Evolutionary conservation across 2,888 invertebrate species (phyloP), one percentile per base, ranked within the genome.

Genomic region (Brachyptera putata): DNA sequence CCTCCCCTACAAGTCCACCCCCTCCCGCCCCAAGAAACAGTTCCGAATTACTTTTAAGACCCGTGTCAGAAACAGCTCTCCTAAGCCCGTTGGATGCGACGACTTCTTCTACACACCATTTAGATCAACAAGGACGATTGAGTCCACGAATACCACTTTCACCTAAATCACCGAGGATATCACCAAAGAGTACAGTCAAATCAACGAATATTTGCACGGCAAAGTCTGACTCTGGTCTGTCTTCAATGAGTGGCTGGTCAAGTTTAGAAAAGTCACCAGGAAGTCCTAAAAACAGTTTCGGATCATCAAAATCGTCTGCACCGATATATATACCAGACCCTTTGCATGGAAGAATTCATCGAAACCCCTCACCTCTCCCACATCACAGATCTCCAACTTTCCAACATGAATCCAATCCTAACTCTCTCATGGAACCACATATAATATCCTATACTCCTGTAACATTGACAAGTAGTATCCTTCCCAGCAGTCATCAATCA

Each of bases 161-260:
- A 22, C 87, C 87, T 3, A 86, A 85, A 73, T 87, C 87, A 25
- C 86, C 87, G 7, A 81, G 84, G 74, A 80, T 83, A 1, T 87
- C 87, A 34, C 87, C 87, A 21, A 87, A 87, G 70, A 81, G 85
- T 68, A 73, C 80, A 18, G 82, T 82, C 71, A 80, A 84, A 66
- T 74, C 76, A 25, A 69, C 71, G 4, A 84, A 83, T 70, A 85
- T 87, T 63, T 84, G 84, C 1, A 81, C 86, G 3, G 86, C 88
- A 1, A 91, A 91, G 73, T 91, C 91, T 1, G 91, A 92, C 73
- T 91, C 91, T 0, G 91, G 91, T 0, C 75, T 92, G 56, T 91
- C 91, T 0, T 91, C 91, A 4, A 87, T 91, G 86, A 91, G 89
- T 70, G 90, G 91, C 3, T 88, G 91, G 84, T 89, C 89, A 11